Evolutionary conservation across 2,113 vertebrate species (phyloP), one percentile per base, ranked within the genome.

Genomic region (Gasterosteus aculeatus): DNA sequence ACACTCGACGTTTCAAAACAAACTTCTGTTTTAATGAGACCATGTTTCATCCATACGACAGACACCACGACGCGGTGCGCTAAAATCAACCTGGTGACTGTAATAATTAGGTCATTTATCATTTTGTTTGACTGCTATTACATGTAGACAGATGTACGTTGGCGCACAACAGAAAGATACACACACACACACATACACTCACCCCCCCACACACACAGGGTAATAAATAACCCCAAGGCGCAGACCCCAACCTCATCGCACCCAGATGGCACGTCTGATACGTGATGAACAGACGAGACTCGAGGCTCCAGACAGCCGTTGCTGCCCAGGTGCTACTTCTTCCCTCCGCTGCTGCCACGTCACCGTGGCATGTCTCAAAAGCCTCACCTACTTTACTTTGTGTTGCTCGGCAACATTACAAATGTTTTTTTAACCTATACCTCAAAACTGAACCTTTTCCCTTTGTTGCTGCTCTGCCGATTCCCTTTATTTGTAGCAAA

Each of bases 71-170:
- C 44, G 68, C 3, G 66, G 63, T 68, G 41, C 54, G 69, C 31
- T 75, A 57, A 77, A 71, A 59, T 59, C 71, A 5, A 85, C 67
- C 69, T 68, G 77, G 77, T 3, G 5, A 60, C 75, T 14, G 33
- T 64, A 42, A 81, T 86, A 87, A 92, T 89, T 19, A 88, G 79
- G 72, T 73, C 42, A 63, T 92, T 90, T 70, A 62, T 91, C 83
- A 84, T 78, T 81, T 83, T 72, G 42, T 72, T 46, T 76, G 73
- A 75, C 62, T 53, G 14, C n/a, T 41, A 73, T 59, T 78, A 44
- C 67, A 72, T 60, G 46, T 51, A 66, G 38, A 73, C 82, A 80
- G 80, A 88, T 82, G 80, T 69, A 66, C 57, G 62, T 18, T 16
- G 0, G 12, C 31, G 72, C 16, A 57, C 22, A 67, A 63, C 29